Conservation (phyloP, 2,888 invertebrate species). For the Philhelius pedissequus region DNA sequence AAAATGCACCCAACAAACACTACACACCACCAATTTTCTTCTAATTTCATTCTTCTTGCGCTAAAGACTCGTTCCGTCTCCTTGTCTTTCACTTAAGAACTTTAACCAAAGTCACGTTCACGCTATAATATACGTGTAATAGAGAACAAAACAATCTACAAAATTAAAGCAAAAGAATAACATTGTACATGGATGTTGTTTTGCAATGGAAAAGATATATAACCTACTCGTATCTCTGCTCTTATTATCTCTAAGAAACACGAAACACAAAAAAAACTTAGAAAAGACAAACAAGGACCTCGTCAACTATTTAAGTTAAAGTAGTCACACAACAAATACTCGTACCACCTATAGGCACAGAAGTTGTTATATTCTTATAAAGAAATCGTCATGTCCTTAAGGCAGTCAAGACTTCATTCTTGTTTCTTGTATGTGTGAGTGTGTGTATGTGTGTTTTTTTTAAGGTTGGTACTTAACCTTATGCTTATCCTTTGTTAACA, state of each 20-base stretch:
- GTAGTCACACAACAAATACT: constrained; percentile 6
- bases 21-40: background rate
- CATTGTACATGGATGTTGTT: constrained; percentile 11
- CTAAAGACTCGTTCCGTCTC: constrained; percentile 20
- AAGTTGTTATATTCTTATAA: background rate
- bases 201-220: background rate
- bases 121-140: background rate
- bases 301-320: constrained; percentile 52
- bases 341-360: no score
- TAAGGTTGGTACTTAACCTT: constrained; percentile 63
- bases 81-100: constrained; percentile 37
- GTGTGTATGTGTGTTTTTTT: constrained; percentile 9
- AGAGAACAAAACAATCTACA: background rate
- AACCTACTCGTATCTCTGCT: no score
- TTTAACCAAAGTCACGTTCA: constrained; percentile 60
- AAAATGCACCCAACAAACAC: constrained; percentile 17
- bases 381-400: constrained; percentile 40
- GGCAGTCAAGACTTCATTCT: constrained; percentile 10
- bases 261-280: constrained; percentile 1
- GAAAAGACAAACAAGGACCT: constrained; percentile 26
- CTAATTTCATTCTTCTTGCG: background rate
- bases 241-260: background rate
- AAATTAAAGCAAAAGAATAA: background rate
- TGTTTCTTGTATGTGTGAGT: constrained; percentile 4
- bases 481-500: constrained; percentile 19